Percentiles rank a stretch among this genome's conserved stretches.
Conservation (phyloP, 2,797 vertebrate genomes). For the Galagoides demidoff region DNA sequence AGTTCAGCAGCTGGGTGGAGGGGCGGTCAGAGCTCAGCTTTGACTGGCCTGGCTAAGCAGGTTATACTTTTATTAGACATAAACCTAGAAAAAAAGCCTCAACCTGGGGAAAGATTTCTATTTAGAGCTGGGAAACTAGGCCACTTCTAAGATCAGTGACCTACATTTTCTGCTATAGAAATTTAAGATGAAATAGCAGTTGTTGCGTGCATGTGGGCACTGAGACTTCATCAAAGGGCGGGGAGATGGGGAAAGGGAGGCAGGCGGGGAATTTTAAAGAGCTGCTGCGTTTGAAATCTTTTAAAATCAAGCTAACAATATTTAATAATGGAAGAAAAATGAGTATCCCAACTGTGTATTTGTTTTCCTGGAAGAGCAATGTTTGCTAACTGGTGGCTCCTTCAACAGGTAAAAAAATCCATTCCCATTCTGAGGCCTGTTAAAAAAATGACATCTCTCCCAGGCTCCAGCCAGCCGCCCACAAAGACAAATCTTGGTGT, state of each 20-base stretch:
- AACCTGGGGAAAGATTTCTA: slow-evolving; percentile 60
- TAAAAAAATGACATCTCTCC: slow-evolving; percentile 3
- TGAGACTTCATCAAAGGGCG: slow-evolving; percentile 12
- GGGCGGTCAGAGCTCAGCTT: not conserved
- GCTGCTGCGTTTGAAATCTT: slow-evolving; percentile 6
- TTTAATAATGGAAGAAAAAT: slow-evolving; percentile 29
- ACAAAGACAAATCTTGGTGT: not conserved
- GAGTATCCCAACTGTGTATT: slow-evolving; percentile 28
- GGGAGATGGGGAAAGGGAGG: not conserved
- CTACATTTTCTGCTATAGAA: slow-evolving; percentile 78
- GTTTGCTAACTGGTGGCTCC: not conserved
- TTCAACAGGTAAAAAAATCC: not conserved
- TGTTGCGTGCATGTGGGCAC: rapidly evolving
- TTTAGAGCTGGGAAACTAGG: slow-evolving; percentile 79
- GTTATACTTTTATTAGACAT: slow-evolving; percentile 64
- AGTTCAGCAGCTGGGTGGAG: not conserved
- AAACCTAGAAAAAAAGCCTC: slow-evolving; percentile 30
- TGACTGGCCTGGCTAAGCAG: not conserved
- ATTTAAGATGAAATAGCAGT: slow-evolving; percentile 31
- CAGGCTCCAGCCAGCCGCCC: not conserved
- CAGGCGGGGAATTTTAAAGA: not conserved
- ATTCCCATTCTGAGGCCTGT: not conserved
- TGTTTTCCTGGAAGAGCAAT: slow-evolving; percentile 27
- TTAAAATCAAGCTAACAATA: not conserved
- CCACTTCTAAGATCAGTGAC: slow-evolving; percentile 62